Base-by-base conservation (phyloP, 1,140 invertebrate genomes). In the Drosophila kepulauana region DNA sequence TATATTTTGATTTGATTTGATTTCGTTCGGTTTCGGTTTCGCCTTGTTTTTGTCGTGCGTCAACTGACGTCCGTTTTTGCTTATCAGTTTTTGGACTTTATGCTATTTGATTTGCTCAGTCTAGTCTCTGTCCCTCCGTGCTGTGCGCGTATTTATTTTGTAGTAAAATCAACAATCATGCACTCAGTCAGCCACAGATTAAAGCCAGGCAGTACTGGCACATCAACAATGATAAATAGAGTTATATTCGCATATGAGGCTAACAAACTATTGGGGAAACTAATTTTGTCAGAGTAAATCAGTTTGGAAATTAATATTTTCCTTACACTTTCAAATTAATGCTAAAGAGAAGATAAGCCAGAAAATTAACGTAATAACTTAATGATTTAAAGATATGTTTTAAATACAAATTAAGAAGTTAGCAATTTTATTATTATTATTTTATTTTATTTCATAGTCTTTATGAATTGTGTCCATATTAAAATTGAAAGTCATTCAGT, bases 51-150 rank as follows among this genome's bases (percentile, higher is more conserved):
- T 66, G 45, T 58, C 61, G 54, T 63, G 33, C 67, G 66, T 65
- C 75, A 71, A 75, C 56, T 75, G 65, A 43, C 72, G 72, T 63
- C 71, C 57, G 72, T 61, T 66, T 13, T 75, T 78, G 43, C 85
- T 89, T 88, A 88, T 88, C 85, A 88, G 81, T 70, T 64, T 64
- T 75, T 89, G 80, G 74, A 89, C 85, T 88, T 89, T 88, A 88
- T 84, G 69, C 73, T 84, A 88, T 88, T 84, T 89, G 84, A 88
- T 87, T 76, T 57, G 58, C 49, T 59, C 28, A 49, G 61, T 74
- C 59, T 72, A 80, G 49, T 58, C 68, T 54, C 59, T 66, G 15
- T 46, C 41, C 69, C 45, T 25, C 20, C 20, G 3, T 25, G 58
- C 78, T 68, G 62, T 6, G 64, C 43, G 58, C 48, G 72, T 87